Conservation (phyloP, 1,140 invertebrate genomes). For the Zaprionus camerounensis region DNA sequence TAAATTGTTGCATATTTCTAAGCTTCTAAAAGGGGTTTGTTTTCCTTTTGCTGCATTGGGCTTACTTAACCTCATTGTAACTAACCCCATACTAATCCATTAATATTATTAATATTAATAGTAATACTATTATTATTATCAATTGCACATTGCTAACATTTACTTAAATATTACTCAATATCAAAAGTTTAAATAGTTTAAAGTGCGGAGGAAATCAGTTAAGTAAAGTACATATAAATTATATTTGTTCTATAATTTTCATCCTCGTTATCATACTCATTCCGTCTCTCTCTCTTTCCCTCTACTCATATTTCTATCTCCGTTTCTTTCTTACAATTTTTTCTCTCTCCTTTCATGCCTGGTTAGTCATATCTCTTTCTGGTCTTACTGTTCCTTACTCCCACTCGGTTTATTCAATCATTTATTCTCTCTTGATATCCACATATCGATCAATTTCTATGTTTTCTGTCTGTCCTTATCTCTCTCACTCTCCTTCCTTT, state of each 20-base stretch:
- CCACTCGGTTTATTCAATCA: neutral
- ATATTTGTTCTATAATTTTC: rapidly evolving
- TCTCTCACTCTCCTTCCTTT: no score
- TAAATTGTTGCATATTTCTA: constrained; percentile 80
- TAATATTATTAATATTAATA: no score
- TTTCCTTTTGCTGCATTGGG: neutral
- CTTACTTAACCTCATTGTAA: neutral
- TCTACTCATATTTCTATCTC: neutral
- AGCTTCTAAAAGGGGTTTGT: constrained; percentile 29
- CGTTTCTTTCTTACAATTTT: neutral
- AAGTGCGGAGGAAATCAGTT: no score
- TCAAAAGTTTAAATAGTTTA: no score
- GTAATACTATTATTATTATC: no score
- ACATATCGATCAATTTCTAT: no score
- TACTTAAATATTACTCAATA: neutral
- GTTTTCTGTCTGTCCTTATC: no score
- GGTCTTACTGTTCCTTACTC: neutral
- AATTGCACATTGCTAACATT: neutral
- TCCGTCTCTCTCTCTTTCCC: neutral
- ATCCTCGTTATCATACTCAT: neutral
- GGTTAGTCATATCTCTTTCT: no score
- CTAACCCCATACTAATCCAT: neutral
- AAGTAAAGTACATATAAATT: no score
- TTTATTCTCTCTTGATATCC: no score
- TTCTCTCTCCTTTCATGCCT: neutral